Percentiles rank a stretch among this genome's conserved stretches.
Evolutionary conservation across 92 coral and sea anemone genomes (phyloP).

Genomic region (Actinernus sp.): DNA sequence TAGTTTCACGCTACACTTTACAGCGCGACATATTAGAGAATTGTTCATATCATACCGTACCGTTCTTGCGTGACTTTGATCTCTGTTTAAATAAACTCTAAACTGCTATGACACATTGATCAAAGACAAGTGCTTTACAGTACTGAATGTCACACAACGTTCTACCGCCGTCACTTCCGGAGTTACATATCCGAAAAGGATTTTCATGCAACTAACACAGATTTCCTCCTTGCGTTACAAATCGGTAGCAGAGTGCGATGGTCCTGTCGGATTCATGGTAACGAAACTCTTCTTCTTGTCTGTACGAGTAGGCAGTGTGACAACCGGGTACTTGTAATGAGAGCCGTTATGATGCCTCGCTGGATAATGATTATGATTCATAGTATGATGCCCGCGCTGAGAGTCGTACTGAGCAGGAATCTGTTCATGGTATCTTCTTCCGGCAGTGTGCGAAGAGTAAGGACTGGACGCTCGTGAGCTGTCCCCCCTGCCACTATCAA

Average conservation of each 20-base stretch:
- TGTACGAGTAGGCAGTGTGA: constrained; percentile 29
- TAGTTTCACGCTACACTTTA: too few species aligned
- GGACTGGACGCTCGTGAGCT: constrained; percentile 74
- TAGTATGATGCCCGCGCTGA: constrained; percentile 7
- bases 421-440: neutral
- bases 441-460: constrained; percentile 64
- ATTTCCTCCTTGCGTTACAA: constrained; percentile 13
- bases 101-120: too few species aligned
- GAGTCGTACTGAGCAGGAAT: neutral
- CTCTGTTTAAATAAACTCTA: too few species aligned
- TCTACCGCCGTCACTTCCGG: too few species aligned
- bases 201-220: neutral
- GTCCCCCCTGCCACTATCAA: constrained; percentile 81
- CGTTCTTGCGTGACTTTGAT: too few species aligned
- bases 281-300: constrained; percentile 34
- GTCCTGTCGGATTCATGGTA: constrained; percentile 3
- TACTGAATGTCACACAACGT: neutral
- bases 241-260: constrained; percentile 27
- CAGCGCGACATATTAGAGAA: too few species aligned
- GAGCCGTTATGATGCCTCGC: constrained; percentile 3
- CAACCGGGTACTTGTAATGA: constrained; percentile 27
- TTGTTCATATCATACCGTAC: too few species aligned
- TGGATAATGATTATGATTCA: constrained; percentile 24
- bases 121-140: too few species aligned
- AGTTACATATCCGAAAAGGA: neutral